Percentiles rank a stretch among this genome's conserved stretches.
Conservation (phyloP, 2,888 invertebrate genomes). For the Ligdia adustata region DNA sequence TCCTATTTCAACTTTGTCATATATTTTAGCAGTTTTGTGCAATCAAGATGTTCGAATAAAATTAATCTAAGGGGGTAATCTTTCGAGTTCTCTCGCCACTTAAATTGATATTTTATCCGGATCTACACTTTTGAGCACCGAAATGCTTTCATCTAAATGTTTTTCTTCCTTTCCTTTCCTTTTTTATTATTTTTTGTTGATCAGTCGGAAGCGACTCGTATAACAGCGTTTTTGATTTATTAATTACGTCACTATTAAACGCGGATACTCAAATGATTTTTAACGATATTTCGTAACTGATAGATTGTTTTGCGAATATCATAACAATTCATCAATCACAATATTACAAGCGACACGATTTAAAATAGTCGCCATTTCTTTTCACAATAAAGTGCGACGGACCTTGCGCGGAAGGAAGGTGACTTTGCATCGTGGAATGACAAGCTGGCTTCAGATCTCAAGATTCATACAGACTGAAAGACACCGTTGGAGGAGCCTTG, state of each 20-base stretch:
- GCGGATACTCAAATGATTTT: constrained; percentile 19
- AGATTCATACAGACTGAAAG: no score
- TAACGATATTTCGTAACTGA: constrained; percentile 17
- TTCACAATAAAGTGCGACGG: no score
- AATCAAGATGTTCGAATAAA: constrained; percentile 12
- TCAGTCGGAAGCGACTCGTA: constrained; percentile 10
- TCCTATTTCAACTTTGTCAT: neutral
- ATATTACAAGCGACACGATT: no score
- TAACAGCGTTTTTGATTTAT: neutral
- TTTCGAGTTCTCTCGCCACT: constrained; percentile 24
- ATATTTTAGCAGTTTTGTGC: constrained; percentile 2
- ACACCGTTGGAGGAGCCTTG: no score
- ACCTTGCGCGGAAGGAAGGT: no score
- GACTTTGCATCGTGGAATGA: no score
- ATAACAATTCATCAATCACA: no score
- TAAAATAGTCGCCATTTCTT: no score
- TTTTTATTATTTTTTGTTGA: constrained; percentile 17
- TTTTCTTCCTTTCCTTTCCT: constrained; percentile 27
- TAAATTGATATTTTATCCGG: constrained; percentile 25
- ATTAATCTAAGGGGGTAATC: no score
- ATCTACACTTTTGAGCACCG: constrained; percentile 24
- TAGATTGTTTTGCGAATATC: constrained; percentile 27
- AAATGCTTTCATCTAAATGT: constrained; percentile 21
- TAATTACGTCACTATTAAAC: constrained; percentile 21
- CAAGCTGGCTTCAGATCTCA: no score